Percentiles rank a stretch among this genome's conserved stretches.
phyloP scores from a whole-genome alignment of 2,113 vertebrate species.

The Archocentrus centrarchus region DNA sequence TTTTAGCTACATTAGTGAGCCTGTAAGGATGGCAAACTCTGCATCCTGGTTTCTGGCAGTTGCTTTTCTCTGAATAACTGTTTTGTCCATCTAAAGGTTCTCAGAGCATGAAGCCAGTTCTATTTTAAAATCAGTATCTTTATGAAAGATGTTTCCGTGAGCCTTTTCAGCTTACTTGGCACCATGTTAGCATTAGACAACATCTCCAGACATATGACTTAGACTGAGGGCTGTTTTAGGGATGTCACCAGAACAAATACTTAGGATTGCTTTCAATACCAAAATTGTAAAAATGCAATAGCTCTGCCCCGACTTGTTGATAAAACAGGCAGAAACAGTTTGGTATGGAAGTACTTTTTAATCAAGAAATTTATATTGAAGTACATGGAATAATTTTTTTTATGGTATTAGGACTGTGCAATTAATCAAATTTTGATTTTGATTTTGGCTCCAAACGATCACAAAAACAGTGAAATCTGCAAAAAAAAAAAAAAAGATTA shows the following conservation, averaged over 20 bases:
- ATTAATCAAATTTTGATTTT: too few species aligned
- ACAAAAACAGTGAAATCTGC: too few species aligned
- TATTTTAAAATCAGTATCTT: neutral
- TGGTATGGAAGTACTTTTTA: neutral
- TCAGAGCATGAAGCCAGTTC: neutral
- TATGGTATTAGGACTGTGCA: too few species aligned
- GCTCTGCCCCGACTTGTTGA: too few species aligned
- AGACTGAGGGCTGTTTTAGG: neutral
- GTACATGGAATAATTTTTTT: neutral
- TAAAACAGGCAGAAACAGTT: neutral
- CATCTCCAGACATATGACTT: neutral
- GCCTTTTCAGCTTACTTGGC: neutral
- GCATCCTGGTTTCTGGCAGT: neutral
- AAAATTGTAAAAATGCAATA: too few species aligned
- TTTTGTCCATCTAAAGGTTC: slow-evolving; percentile 4
- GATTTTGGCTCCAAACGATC: too few species aligned
- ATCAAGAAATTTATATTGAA: neutral
- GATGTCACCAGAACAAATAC: neutral
- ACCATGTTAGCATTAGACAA: neutral
- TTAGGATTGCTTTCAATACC: neutral
- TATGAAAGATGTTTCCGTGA: neutral
- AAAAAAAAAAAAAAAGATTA: too few species aligned
- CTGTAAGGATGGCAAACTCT: neutral
- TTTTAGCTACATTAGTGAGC: neutral
- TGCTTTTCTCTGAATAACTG: neutral